Percentiles rank a stretch among this genome's conserved stretches.
Evolutionary conservation across 1,140 invertebrate species (phyloP).

Genomic region (Oryzaephilus surinamensis): DNA sequence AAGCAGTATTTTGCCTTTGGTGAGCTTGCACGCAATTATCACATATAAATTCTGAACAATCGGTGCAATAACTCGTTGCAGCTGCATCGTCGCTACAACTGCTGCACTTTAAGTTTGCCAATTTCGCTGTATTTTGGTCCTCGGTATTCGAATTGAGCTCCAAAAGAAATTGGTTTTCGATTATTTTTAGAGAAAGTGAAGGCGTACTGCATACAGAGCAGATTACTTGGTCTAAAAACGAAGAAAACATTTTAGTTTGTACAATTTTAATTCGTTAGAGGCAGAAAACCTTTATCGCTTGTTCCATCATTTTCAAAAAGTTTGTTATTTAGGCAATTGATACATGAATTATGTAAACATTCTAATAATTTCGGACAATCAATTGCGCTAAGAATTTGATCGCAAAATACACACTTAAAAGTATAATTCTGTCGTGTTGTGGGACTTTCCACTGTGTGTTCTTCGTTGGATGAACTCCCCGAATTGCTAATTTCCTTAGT

Average conservation of each 20-base stretch:
- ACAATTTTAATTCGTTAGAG: neutral
- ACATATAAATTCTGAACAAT: constrained; percentile 85
- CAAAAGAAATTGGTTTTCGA: constrained; percentile 66
- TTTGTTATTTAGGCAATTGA: constrained; percentile 61
- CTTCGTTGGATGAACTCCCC: no score
- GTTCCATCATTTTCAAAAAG: constrained; percentile 45
- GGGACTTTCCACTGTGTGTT: constrained; percentile 41
- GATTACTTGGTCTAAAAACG: constrained; percentile 18
- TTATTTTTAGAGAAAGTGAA: constrained; percentile 42
- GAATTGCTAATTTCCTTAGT: constrained; percentile 8
- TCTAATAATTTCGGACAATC: constrained; percentile 69
- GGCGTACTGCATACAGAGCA: constrained; percentile 27
- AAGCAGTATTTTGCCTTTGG: constrained; percentile 41
- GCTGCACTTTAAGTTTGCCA: constrained; percentile 63
- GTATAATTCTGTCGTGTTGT: constrained; percentile 40
- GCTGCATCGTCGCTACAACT: constrained; percentile 72
- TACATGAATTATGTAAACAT: constrained; percentile 76
- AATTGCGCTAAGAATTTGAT: constrained; percentile 45
- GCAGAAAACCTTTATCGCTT: constrained; percentile 17
- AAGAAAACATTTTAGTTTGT: constrained; percentile 1
- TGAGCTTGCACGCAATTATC: constrained; percentile 73
- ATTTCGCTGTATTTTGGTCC: constrained; percentile 31
- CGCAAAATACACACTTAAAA: constrained; percentile 58
- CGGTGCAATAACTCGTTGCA: constrained; percentile 76
- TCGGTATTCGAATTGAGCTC: constrained; percentile 42